phyloP scores from a whole-genome alignment of 1,140 invertebrate species.

The Euwallacea similis region DNA sequence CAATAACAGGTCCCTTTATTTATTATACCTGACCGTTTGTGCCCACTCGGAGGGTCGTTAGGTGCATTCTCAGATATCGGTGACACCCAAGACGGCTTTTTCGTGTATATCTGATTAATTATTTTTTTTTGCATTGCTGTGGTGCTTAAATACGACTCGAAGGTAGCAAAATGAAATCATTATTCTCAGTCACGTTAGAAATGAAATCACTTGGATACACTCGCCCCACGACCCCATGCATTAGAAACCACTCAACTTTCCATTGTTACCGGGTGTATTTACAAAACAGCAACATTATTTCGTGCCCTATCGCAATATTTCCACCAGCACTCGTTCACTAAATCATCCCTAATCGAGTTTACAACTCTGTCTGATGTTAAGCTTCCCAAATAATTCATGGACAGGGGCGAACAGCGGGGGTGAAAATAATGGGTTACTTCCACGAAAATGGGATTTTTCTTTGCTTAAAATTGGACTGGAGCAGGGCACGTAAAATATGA shows the following conservation, averaged over 20 bases:
- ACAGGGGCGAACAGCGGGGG: background rate
- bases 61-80: slow-evolving; percentile 19
- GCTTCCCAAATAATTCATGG: slow-evolving; percentile 43
- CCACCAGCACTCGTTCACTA: slow-evolving; percentile 36
- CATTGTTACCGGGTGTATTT: slow-evolving; percentile 33
- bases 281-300: slow-evolving; percentile 32
- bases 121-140: background rate
- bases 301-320: slow-evolving; percentile 43
- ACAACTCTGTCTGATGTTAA: slow-evolving; percentile 37
- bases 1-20: slow-evolving; percentile 46
- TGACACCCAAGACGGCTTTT: slow-evolving; percentile 24
- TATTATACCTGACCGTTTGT: slow-evolving; percentile 46
- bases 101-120: background rate
- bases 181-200: background rate
- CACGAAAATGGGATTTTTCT: slow-evolving; percentile 23
- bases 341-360: slow-evolving; percentile 43
- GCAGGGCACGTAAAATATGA: too few species aligned
- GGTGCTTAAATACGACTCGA: too few species aligned
- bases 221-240: background rate
- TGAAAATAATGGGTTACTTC: slow-evolving; percentile 23
- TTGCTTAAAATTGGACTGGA: slow-evolving; percentile 4
- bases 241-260: slow-evolving; percentile 31
- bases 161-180: background rate
- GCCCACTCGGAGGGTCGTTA: slow-evolving; percentile 30
- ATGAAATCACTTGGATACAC: slow-evolving; percentile 19